phyloP scores from a whole-genome alignment of 1,140 invertebrate species.

The Heliconius congener region DNA sequence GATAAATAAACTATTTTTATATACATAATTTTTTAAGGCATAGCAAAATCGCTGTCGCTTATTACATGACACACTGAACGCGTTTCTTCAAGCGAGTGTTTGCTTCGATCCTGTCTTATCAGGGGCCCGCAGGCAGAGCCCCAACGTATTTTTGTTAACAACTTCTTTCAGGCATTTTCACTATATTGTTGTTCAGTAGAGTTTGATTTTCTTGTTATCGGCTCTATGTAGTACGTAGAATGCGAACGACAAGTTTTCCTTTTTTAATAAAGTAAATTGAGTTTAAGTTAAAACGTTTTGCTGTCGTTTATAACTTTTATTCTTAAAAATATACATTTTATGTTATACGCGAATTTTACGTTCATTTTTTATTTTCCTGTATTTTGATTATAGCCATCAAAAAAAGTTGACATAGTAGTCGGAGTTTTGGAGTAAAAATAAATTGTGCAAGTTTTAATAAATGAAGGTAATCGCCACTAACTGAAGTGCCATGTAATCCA shows the following conservation, averaged over 20 bases:
- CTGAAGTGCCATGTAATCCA: conserved; percentile 32
- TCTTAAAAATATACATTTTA: background rate
- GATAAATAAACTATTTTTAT: too few relatives aligned
- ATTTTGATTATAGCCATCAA: background rate
- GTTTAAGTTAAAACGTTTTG: conserved; percentile 21
- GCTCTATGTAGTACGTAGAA: conserved; percentile 40
- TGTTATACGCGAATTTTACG: background rate
- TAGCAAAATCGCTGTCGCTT: conserved; percentile 35
- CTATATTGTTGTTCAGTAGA: conserved; percentile 57
- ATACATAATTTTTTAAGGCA: background rate
- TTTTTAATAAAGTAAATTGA: conserved; percentile 39
- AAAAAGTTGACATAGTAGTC: background rate
- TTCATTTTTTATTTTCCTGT: background rate
- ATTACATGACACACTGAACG: conserved; percentile 26
- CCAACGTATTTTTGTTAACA: conserved; percentile 76
- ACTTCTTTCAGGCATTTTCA: conserved; percentile 77
- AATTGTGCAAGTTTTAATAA: conserved; percentile 28
- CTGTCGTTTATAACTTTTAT: background rate
- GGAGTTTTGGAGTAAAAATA: background rate
- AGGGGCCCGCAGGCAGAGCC: conserved; percentile 61
- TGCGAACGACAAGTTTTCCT: conserved; percentile 39
- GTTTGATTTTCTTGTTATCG: conserved; percentile 69
- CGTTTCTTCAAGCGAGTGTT: conserved; percentile 47
- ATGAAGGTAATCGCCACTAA: conserved; percentile 30
- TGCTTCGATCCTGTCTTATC: conserved; percentile 67